These are phyloP conservation scores for Chaitophorus viminalis DNA, from an alignment of 2,888 invertebrate genomes.

Conservation along the genomic window DNA sequence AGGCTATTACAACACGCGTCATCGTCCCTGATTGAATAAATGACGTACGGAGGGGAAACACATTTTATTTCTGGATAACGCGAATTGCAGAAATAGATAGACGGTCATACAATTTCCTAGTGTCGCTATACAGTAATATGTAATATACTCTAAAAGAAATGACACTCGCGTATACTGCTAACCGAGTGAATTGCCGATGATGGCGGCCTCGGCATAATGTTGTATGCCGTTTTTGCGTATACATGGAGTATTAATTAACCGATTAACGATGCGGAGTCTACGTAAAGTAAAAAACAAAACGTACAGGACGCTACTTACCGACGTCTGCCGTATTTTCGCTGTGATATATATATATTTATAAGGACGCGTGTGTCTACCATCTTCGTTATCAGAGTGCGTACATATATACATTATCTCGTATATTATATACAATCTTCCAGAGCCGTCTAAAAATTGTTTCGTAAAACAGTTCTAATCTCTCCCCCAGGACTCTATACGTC, in stretches of 20 bases:
- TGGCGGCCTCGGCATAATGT: no score
- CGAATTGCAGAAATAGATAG: background rate
- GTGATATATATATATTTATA: constrained; percentile 17
- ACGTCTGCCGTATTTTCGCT: background rate
- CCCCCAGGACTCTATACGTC: constrained; percentile 15
- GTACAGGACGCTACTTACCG: background rate
- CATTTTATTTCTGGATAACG: background rate
- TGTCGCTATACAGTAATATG: background rate
- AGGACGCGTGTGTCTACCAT: background rate
- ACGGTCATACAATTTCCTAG: constrained; percentile 21
- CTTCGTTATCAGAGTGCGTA: no score
- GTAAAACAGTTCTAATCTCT: constrained; percentile 18
- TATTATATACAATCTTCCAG: background rate
- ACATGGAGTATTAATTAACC: no score
- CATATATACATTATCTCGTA: background rate
- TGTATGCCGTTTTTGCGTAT: no score
- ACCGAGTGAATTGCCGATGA: background rate
- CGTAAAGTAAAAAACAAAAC: constrained; percentile 6
- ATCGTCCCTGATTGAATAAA: background rate
- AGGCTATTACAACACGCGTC: no score
- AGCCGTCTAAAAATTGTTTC: constrained; percentile 36
- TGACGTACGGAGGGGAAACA: background rate
- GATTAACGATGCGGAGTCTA: background rate
- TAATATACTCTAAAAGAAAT: constrained; percentile 1
- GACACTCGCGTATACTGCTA: background rate